phyloP scores from a whole-genome alignment of 2,888 invertebrate species.

The Acanthococcus lagerstroemiae region DNA sequence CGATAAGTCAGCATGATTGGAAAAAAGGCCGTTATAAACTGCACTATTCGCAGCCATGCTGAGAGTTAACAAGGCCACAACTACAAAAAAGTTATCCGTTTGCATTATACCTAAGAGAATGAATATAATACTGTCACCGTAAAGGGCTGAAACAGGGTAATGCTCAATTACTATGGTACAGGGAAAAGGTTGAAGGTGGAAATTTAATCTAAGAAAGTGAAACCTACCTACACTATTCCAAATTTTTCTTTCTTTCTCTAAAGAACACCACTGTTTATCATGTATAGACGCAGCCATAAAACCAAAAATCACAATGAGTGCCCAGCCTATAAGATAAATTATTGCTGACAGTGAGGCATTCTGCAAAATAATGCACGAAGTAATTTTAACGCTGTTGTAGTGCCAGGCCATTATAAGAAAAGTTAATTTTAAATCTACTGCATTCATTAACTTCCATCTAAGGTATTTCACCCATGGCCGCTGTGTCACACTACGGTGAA shows the following conservation, averaged over 20 bases:
- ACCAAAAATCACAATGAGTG: slow-evolving; percentile 16
- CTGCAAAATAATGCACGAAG: neutral
- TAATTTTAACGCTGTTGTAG: too few species aligned
- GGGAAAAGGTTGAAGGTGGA: neutral
- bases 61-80: neutral
- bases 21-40: slow-evolving; percentile 14
- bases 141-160: slow-evolving; percentile 1
- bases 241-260: slow-evolving; percentile 4
- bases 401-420: too few species aligned
- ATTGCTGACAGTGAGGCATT: slow-evolving; percentile 12
- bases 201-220: neutral
- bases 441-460: too few species aligned
- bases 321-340: slow-evolving; percentile 18
- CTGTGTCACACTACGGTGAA: too few species aligned
- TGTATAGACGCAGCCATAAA: neutral
- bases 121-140: slow-evolving; percentile 1
- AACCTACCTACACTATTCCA: slow-evolving; percentile 17
- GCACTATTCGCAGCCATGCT: slow-evolving; percentile 2
- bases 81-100: neutral
- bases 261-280: neutral
- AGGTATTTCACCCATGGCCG: too few species aligned
- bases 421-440: too few species aligned
- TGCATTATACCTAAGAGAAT: neutral
- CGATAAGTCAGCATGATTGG: slow-evolving; percentile 24
- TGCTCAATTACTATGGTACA: neutral